phyloP scores from a whole-genome alignment of 2,888 invertebrate species.

The Apoda limacodes region DNA sequence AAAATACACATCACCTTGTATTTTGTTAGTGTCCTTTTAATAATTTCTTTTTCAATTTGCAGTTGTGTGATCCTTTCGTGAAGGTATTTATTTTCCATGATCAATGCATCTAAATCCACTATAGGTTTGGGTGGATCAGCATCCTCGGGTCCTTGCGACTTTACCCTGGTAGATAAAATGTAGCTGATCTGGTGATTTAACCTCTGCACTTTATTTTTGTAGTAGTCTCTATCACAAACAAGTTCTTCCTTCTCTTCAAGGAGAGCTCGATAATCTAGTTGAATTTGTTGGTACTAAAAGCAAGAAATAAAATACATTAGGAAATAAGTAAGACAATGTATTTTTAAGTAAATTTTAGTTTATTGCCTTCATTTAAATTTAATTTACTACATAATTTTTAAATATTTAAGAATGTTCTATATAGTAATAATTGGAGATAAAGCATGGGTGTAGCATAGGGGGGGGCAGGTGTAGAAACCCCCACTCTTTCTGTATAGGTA shows the following conservation, averaged over 20 bases:
- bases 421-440: too few species aligned
- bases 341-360: too few species aligned
- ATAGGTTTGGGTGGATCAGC: conserved; percentile 50
- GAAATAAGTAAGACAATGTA: too few species aligned
- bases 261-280: conserved; percentile 80
- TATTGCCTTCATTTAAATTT: too few species aligned
- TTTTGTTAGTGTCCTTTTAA: conserved; percentile 78
- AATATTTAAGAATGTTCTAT: background rate
- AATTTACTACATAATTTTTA: too few species aligned
- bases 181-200: conserved; percentile 84
- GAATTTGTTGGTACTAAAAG: conserved; percentile 76
- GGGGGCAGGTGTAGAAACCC: too few species aligned
- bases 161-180: conserved; percentile 61
- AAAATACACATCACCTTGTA: conserved; percentile 83
- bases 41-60: conserved; percentile 82
- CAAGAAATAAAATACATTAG: background rate
- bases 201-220: conserved; percentile 84
- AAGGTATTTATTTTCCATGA: conserved; percentile 86
- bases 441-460: too few species aligned
- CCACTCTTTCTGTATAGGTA: too few species aligned
- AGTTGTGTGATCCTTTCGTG: conserved; percentile 84
- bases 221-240: conserved; percentile 83
- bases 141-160: conserved; percentile 35
- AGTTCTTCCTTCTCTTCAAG: conserved; percentile 89
- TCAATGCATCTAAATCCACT: conserved; percentile 82